These are phyloP conservation scores for Neotragus moschatus DNA, from an alignment of 2,113 vertebrate species.

Conservation along the genomic window DNA sequence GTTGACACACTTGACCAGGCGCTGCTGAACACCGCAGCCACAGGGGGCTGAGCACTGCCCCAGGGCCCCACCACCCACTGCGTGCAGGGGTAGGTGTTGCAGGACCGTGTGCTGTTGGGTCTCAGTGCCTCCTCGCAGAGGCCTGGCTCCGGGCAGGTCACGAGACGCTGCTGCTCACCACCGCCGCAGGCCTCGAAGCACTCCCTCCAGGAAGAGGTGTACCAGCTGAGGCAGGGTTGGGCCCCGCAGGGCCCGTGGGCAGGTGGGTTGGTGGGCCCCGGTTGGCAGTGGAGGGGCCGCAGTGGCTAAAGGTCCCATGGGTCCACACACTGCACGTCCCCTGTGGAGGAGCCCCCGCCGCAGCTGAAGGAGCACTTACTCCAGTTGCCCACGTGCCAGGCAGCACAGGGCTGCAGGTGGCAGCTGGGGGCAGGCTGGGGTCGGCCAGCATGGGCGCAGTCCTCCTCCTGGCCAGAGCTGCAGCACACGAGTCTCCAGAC, in stretches of 20 bases:
- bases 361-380: constrained; percentile 93
- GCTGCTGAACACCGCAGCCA: constrained; percentile 87
- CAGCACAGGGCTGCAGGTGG: constrained; percentile 91
- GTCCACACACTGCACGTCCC: constrained; percentile 91
- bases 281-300: constrained; percentile 94
- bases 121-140: constrained; percentile 81
- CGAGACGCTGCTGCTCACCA: constrained; percentile 91
- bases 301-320: constrained; percentile 84
- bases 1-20: constrained; percentile 92
- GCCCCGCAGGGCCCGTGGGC: constrained; percentile 77
- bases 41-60: constrained; percentile 93
- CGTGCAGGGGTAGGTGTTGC: constrained; percentile 90
- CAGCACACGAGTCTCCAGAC: constrained; percentile 90
- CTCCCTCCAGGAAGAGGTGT: constrained; percentile 94
- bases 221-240: constrained; percentile 89
- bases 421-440: constrained; percentile 92
- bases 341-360: constrained; percentile 80
- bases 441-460: constrained; percentile 78
- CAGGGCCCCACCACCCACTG: constrained; percentile 95
- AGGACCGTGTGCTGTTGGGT: constrained; percentile 83
- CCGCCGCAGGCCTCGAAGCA: constrained; percentile 93
- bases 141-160: constrained; percentile 88
- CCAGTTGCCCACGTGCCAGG: constrained; percentile 90
- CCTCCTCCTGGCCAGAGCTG: constrained; percentile 78
- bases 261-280: constrained; percentile 80